Base-by-base conservation (phyloP, 2,113 vertebrate species). In the Casuarius casuarius region DNA sequence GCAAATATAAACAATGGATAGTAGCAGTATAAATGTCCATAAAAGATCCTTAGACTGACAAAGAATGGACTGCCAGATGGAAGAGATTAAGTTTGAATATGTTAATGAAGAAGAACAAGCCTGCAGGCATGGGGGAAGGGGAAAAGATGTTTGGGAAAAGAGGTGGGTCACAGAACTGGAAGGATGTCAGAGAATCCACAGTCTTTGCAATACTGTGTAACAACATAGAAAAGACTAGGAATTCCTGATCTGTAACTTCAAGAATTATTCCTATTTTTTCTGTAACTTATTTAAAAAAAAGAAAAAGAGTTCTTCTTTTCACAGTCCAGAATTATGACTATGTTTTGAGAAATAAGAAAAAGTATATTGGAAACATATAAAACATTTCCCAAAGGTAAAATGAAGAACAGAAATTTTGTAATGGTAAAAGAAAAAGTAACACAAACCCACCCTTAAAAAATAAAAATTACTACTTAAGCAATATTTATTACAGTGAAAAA, bases 61-160 rank as follows among this genome's bases (percentile, higher is more conserved):
- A 38, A 96, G 52, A 58, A 91, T 70, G 49, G 84, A 33, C 44
- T 94, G 58, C 91, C 94, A 95, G 95, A 96, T 96, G 96, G 94
- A 92, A 96, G 71, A 92, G 77, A 97, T 97, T 97, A 97, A 92
- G 77, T 96, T 89, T 4, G 84, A 94, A 89, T 89, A 91, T 79
- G 61, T 81, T 95, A 96, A 91, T 70, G 85, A 93, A 92, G 88
- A 94, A 59, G 51, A 96, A 95, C 38, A 88, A 93, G 87, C 92
- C 93, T 90, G 78, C 46, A 92, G 93, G 94, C 94, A 94, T 72
- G 73, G 75, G 75, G 87, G 74, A 89, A 92, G 63, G 81, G 73
- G 59, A 25, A 86, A 80, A 83, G 61, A 81, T 88, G 63, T 83
- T 86, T 87, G 74, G 74, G 74, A 90, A 90, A 91, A 92, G 91